These are phyloP conservation scores for Sinocyclocheilus maitianheensis DNA, from an alignment of 2,113 vertebrate species.

Conservation along the genomic window DNA sequence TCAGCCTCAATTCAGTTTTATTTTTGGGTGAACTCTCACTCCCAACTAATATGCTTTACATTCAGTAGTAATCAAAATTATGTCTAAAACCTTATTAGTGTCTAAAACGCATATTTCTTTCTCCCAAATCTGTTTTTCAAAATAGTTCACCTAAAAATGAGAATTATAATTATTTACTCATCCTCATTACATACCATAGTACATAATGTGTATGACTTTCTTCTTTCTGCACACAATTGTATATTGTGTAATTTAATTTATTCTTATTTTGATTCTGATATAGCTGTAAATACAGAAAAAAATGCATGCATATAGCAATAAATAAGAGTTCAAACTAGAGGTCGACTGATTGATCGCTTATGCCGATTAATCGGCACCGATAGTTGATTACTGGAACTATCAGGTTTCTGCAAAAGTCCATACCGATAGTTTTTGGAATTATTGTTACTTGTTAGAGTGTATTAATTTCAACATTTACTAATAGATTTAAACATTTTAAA, in stretches of 20 bases:
- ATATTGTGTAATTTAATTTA: no score
- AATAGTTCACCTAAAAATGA: not conserved
- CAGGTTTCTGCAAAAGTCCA: no score
- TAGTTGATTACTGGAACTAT: no score
- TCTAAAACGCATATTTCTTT: not conserved
- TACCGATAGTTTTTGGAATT: no score
- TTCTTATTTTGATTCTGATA: not conserved
- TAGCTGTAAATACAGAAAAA: not conserved
- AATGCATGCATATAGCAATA: not conserved
- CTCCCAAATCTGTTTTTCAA: not conserved
- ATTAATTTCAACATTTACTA: no score
- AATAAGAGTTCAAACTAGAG: not conserved
- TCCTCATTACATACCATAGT: not conserved
- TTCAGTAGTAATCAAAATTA: not conserved
- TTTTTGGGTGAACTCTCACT: not conserved
- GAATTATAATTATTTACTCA: not conserved
- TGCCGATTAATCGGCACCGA: no score
- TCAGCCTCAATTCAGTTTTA: not conserved
- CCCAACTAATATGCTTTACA: not conserved
- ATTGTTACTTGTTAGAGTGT: no score
- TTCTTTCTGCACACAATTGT: no score
- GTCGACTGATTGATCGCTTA: no score
- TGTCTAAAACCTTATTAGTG: not conserved
- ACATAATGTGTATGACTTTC: no score
- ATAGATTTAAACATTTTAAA: no score